These are phyloP conservation scores for Rousettus madagascariensis DNA, from an alignment of 2,797 vertebrate species.

Conservation along the genomic window DNA sequence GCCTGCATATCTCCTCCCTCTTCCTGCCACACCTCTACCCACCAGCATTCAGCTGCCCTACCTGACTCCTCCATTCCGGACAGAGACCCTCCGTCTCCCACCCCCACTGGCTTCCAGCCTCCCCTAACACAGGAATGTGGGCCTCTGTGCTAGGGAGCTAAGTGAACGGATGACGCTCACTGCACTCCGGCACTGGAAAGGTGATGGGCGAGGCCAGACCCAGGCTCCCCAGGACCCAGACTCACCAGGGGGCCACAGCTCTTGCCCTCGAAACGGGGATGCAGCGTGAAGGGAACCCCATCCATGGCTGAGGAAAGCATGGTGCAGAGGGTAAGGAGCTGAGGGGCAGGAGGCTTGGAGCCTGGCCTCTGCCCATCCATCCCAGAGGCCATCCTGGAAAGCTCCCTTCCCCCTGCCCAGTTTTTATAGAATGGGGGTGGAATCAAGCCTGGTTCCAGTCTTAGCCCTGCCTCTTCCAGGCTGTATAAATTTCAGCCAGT, in stretches of 20 bases:
- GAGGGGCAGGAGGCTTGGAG: background rate
- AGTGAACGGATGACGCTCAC: rapidly evolving
- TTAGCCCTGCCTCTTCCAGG: background rate
- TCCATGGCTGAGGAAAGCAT: slow-evolving; percentile 83
- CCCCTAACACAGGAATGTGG: background rate
- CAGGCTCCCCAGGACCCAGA: background rate
- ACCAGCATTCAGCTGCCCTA: background rate
- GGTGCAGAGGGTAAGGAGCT: background rate
- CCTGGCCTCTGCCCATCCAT: background rate
- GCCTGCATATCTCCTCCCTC: background rate
- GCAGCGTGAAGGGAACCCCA: slow-evolving; percentile 83
- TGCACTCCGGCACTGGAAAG: background rate
- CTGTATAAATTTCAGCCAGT: rapidly evolving
- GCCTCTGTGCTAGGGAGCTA: background rate
- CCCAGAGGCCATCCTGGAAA: rapidly evolving
- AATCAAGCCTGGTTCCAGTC: background rate
- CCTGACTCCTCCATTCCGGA: background rate
- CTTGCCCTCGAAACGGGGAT: slow-evolving; percentile 82
- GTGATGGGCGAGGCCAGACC: background rate
- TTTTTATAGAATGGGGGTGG: background rate
- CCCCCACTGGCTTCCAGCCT: background rate
- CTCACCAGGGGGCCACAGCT: slow-evolving; percentile 76
- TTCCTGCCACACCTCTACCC: background rate
- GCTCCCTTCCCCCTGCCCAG: too few relatives aligned
- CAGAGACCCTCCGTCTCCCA: background rate